Percentiles rank a stretch among this genome's conserved stretches.
Conservation (phyloP, 2,888 invertebrate species). For the Machimus rusticus region DNA sequence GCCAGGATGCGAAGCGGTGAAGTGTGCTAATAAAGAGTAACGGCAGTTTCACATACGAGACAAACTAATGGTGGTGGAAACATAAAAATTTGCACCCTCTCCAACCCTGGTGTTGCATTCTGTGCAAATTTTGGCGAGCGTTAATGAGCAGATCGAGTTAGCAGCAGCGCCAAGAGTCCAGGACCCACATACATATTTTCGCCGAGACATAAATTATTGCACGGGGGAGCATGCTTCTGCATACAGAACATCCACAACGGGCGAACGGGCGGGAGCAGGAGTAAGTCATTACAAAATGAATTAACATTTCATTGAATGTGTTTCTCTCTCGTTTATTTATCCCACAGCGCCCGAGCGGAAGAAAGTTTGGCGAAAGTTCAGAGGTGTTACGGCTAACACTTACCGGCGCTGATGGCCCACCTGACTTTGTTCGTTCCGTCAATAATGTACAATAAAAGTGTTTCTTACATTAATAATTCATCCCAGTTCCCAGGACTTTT, state of each 20-base stretch:
- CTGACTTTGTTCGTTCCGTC: constrained; percentile 49
- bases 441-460: constrained; percentile 30
- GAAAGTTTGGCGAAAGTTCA: constrained; percentile 1
- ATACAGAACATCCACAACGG: neutral
- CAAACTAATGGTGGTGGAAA: neutral
- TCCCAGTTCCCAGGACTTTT: constrained; percentile 54
- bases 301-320: constrained; percentile 29
- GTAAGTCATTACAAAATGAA: constrained; percentile 19
- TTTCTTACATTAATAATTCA: constrained; percentile 58
- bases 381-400: constrained; percentile 26
- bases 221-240: neutral
- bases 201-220: neutral
- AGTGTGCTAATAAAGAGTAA: neutral
- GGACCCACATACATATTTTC: neutral
- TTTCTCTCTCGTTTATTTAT: constrained; percentile 27
- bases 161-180: neutral
- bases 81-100: neutral
- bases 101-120: neutral
- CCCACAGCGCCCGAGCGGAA: neutral
- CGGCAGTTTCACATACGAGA: neutral
- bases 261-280: neutral
- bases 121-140: neutral
- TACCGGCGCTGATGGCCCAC: constrained; percentile 21
- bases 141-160: neutral
- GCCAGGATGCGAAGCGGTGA: neutral